Evolutionary conservation across 2,797 vertebrate genomes (phyloP).

Genomic region (Chaetophractus vellerosus): DNA sequence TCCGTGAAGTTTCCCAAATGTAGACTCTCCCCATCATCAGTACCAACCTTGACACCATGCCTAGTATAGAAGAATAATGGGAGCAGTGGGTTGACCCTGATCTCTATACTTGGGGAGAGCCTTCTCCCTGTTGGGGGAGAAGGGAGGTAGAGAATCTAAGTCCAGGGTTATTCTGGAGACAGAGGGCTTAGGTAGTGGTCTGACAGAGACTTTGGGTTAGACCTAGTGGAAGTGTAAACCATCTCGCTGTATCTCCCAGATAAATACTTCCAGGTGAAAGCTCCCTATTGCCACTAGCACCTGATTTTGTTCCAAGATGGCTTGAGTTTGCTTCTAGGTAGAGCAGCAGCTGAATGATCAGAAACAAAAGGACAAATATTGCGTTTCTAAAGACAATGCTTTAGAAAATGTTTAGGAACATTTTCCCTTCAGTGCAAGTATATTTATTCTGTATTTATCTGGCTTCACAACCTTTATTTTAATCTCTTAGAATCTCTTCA

Average conservation of each 20-base stretch:
- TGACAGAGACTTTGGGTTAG: not conserved
- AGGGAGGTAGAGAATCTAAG: not conserved
- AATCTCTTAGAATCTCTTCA: not conserved
- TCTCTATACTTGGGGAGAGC: not conserved
- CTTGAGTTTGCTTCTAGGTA: not conserved
- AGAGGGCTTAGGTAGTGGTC: not conserved
- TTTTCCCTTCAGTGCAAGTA: conserved; percentile 1
- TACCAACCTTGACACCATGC: not conserved
- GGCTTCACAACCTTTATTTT: not conserved
- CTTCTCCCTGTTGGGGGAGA: not conserved
- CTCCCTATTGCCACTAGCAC: not conserved
- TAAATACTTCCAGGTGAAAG: not conserved
- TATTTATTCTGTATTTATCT: not conserved
- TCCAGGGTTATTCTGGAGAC: not conserved
- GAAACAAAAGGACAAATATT: conserved; percentile 3
- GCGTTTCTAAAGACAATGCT: not conserved
- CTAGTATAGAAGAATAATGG: not conserved
- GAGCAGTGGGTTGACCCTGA: not conserved
- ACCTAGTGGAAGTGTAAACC: not conserved
- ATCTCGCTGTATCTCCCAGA: not conserved
- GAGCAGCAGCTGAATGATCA: not conserved
- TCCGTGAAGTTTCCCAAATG: not conserved
- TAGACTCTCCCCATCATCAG: not conserved
- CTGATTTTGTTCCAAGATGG: not conserved
- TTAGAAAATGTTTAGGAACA: not conserved